phyloP scores from a whole-genome alignment of 2,797 vertebrate genomes.

The Australoheros facetus region DNA sequence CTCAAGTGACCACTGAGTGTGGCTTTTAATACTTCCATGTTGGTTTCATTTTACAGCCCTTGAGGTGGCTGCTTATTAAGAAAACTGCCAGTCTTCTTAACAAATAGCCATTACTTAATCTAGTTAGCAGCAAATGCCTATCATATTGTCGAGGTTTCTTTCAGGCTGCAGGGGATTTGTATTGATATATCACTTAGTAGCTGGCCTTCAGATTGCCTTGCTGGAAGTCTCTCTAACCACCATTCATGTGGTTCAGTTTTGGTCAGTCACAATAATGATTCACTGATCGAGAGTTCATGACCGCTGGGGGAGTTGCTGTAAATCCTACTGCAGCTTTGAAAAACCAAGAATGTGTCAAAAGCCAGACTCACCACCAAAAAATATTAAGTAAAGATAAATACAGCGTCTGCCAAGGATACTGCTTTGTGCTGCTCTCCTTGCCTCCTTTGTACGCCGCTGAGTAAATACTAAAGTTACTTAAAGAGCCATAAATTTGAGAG shows the following conservation, averaged over 20 bases:
- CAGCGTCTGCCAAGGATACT: constrained; percentile 62
- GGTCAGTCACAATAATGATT: constrained; percentile 44
- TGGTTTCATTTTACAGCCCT: background rate
- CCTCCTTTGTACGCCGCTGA: constrained; percentile 45
- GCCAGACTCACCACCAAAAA: constrained; percentile 61
- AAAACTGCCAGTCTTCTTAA: constrained; percentile 3
- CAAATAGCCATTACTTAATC: constrained; percentile 25
- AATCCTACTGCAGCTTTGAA: constrained; percentile 35
- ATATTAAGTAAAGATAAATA: constrained; percentile 73
- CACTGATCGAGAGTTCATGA: constrained; percentile 59
- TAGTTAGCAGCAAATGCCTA: constrained; percentile 1
- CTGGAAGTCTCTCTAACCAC: constrained; percentile 4
- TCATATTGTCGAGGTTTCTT: constrained; percentile 20
- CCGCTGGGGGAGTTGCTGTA: constrained; percentile 26
- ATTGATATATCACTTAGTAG: background rate
- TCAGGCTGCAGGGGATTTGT: background rate
- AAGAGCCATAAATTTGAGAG: constrained; percentile 66
- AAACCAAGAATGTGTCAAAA: constrained; percentile 68
- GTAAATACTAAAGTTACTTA: constrained; percentile 73
- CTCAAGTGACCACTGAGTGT: background rate
- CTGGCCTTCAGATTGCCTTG: constrained; percentile 20
- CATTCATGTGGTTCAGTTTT: background rate
- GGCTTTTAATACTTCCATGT: background rate
- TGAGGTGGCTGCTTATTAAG: background rate
- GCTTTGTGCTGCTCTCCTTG: constrained; percentile 51